Base-by-base conservation (phyloP, 2,113 vertebrate species). In the Natator depressus region DNA sequence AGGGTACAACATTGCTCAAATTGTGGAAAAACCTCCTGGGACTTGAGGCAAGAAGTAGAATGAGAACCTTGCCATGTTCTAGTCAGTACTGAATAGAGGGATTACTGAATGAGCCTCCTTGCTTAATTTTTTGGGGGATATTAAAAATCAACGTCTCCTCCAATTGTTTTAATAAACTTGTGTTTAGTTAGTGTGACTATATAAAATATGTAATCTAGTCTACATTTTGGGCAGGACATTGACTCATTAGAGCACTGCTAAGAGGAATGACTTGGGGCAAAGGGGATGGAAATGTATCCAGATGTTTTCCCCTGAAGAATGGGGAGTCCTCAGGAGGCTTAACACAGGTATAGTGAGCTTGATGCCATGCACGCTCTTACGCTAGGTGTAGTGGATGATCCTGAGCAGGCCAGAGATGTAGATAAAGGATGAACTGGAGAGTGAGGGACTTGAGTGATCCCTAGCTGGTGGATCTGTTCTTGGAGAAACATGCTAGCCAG, bases 1-100 rank as follows among this genome's bases (percentile, higher is more conserved):
- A 94, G 80, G 88, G 84, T 94, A 80, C 84, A 96, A 82, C 31
- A 53, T 79, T 94, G 85, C 57, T 89, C 47, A 90, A 79, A 95
- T 50, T 92, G 65, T 80, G 80, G 3, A 22, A 80, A 59, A 94
- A 80, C 88, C 31, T 51, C 38, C 9, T 76, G 57, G 54, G 75
- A 8, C 24, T 78, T 47, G 75, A 27, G 42, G 90, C 91, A 83
- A 95, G 83, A 94, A 89, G 94, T 81, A 93, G 94, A 96, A 82
- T 13, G 78, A 93, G 87, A 94, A 3, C 35, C 55, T n/a, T n/a
- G 31, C 4, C 6, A 8, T n/a, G 8, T n/a, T n/a, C 35, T n/a
- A 69, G n/a, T 62, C 11, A n/a, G 12, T 8, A 38, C 72, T 76
- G 38, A 76, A 76, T 25, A 27, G 72, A 24, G 72, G 22, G 10